Evolutionary conservation across 1,140 invertebrate genomes (phyloP).

Genomic region (Pseudachorutes palmiensis): DNA sequence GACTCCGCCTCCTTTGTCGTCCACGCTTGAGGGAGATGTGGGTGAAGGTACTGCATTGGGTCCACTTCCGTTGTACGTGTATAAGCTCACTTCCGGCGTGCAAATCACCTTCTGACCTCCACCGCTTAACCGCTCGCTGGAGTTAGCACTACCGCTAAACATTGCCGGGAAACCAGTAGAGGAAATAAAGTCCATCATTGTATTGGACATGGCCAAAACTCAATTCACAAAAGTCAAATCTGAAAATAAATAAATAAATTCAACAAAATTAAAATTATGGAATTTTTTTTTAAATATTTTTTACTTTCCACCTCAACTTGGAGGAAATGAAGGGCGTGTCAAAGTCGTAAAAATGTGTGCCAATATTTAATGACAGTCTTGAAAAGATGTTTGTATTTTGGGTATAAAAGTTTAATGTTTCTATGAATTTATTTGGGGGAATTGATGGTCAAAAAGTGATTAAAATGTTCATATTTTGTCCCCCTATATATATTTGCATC

Average conservation of each 20-base stretch:
- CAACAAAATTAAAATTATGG: too few relatives aligned
- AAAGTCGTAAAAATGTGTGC: too few relatives aligned
- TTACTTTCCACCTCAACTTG: too few relatives aligned
- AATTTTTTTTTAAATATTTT: too few relatives aligned
- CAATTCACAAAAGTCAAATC: not conserved
- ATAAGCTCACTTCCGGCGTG: conserved; percentile 39
- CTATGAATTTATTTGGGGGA: too few relatives aligned
- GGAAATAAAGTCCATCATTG: conserved; percentile 11
- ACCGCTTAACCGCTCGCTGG: conserved; percentile 2
- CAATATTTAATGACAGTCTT: too few relatives aligned
- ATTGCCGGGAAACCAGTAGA: conserved; percentile 13
- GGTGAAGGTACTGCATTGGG: conserved; percentile 4
- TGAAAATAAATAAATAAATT: not conserved
- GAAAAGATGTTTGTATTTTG: too few relatives aligned
- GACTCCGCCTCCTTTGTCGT: not conserved
- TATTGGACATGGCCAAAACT: not conserved
- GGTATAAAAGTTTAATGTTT: too few relatives aligned
- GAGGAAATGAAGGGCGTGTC: too few relatives aligned
- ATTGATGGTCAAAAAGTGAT: too few relatives aligned
- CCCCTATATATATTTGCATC: too few relatives aligned
- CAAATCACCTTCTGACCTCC: conserved; percentile 37
- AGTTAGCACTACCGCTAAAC: conserved; percentile 11
- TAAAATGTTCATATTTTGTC: too few relatives aligned
- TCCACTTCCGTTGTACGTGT: conserved; percentile 30
- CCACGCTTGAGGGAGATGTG: not conserved